Base-by-base conservation (phyloP, 2,113 vertebrate genomes). In the Piliocolobus tephrosceles region DNA sequence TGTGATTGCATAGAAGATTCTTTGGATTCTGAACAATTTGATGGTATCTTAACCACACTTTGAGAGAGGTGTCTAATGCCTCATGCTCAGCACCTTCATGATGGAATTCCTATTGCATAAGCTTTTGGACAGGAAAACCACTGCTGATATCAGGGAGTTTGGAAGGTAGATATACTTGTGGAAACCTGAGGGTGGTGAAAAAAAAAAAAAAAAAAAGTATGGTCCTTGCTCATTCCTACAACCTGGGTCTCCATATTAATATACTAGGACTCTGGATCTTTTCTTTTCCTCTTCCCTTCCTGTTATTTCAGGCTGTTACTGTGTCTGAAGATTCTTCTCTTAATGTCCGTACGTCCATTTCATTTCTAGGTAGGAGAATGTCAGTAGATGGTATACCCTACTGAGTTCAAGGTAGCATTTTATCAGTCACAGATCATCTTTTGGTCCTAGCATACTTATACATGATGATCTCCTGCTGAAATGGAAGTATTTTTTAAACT, bases 1-100 rank as follows among this genome's bases (percentile, higher is more conserved):
- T 98, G 97, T 98, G 95, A 97, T 98, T 98, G 96, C 97, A 78
- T 98, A 98, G 97, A 97, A 95, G 91, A 96, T 96, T 97, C 95
- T 96, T 97, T 98, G 90, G 96, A 97, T 97, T 97, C 89, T 96
- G 61, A 98, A 97, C 87, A 97, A 68, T 97, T 52, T 95, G 88
- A 81, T 97, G 92, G 64, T 98, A 73, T 87, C 58, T 92, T 91
- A 94, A 90, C 83, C 91, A 73, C 75, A 96, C 64, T 96, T 96
- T 78, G 88, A 97, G 93, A 95, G 91, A 98, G 89, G 89, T 96
- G 93, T 96, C 94, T 95, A 45, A 70, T 94, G 75, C 92, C 95
- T 96, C 90, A 80, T 90, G 55, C 57, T 96, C 76, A 95, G 64
- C 79, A 98, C 95, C 79, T 97, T 95, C 81, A 84, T 95, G 80